Base-by-base conservation (phyloP, 2,888 invertebrate species). In the Patella depressa region DNA sequence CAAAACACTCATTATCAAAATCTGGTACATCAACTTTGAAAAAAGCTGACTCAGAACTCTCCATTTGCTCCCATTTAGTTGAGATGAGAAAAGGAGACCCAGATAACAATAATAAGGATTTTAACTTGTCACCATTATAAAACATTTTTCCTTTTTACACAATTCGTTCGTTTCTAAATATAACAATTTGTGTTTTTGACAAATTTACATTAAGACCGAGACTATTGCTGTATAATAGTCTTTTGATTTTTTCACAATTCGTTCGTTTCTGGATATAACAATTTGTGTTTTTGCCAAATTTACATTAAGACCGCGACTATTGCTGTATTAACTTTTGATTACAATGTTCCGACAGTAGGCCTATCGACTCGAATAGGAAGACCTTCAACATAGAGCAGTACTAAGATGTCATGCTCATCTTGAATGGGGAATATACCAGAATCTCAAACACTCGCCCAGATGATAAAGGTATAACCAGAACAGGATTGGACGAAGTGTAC, bases 31-130 rank as follows among this genome's bases (percentile, higher is more conserved):
- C 24, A 24, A 24, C 24, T 24, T 24, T 24, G 24, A 24, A 24
- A 24, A 24, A 24, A 24, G 24, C 24, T 24, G 24, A 24, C 24
- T n/a, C n/a, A n/a, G n/a, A n/a, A n/a, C n/a, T n/a, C n/a, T n/a
- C n/a, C n/a, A n/a, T 65, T 65, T 65, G 54, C 53, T 70, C 71
- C 73, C 73, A 2, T 65, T 73, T 12, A 70, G 69, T 70, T 65
- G 15, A 14, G 77, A 69, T 11, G 77, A 53, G 11, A 77, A 71
- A 12, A 70, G 2, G 17, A 77, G 3, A 12, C 77, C 70, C 15
- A 77, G 19, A 9, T 70, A 69, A 15, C 70, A 70, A 15, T 73
- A 74, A 69, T 11, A 73, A 7, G 65, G 19, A 17, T 54, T 17
- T 11, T 19, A 65, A 14, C 19, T 65, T 3, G 7, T 24, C n/a